These are phyloP conservation scores for Diceros bicornis DNA, from an alignment of 2,797 vertebrate species.

Conservation along the genomic window DNA sequence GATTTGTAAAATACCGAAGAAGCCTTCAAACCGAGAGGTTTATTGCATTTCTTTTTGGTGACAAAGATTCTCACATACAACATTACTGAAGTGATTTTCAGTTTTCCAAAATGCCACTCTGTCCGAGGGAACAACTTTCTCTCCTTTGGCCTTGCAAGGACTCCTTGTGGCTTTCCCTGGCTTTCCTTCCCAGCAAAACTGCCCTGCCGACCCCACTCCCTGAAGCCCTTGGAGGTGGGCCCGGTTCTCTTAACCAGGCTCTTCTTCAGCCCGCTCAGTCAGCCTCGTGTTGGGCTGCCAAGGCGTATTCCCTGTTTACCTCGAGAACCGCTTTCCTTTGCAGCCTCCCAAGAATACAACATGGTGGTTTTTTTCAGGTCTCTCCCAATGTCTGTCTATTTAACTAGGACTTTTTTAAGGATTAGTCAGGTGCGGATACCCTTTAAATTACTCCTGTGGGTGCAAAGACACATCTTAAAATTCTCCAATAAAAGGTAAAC, in stretches of 20 bases:
- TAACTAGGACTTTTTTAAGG: neutral
- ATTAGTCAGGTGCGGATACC: neutral
- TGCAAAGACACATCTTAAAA: slow-evolving; percentile 11
- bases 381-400: neutral
- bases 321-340: slow-evolving; percentile 14
- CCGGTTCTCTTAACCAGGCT: neutral
- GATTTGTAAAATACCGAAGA: slow-evolving; percentile 87
- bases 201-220: neutral
- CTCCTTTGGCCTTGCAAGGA: slow-evolving; percentile 63
- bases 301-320: neutral
- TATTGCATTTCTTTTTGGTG: slow-evolving; percentile 84
- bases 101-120: slow-evolving; percentile 86
- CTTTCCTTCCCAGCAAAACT: slow-evolving; percentile 71
- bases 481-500: neutral
- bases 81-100: slow-evolving; percentile 83
- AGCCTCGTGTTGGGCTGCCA: neutral
- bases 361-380: neutral
- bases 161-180: slow-evolving; percentile 69
- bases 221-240: rapidly evolving
- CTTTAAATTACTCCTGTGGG: neutral
- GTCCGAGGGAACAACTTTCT: slow-evolving; percentile 82
- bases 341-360: neutral
- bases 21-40: slow-evolving; percentile 82
- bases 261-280: neutral
- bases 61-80: slow-evolving; percentile 83